These are phyloP conservation scores for Bujurquina vittata DNA, from an alignment of 2,113 vertebrate genomes.

Conservation along the genomic window DNA sequence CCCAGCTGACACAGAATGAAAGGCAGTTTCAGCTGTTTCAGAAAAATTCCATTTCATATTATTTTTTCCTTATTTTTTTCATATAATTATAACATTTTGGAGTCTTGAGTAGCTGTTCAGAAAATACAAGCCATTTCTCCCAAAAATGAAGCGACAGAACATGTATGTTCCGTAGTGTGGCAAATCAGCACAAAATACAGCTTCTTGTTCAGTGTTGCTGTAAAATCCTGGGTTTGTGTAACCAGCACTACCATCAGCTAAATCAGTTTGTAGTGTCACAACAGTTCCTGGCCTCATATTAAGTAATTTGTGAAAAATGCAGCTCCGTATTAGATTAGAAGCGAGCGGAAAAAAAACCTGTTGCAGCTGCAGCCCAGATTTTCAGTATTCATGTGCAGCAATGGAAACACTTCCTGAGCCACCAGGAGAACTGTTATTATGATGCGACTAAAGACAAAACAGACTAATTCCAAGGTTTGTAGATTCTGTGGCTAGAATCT, in stretches of 20 bases:
- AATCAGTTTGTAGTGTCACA: background rate
- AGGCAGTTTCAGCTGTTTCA: background rate
- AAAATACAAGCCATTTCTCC: background rate
- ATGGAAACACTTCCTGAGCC: background rate
- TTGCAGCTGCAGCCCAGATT: background rate
- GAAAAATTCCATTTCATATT: background rate
- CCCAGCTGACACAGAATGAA: background rate
- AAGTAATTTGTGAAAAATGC: background rate
- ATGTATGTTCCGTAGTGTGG: background rate
- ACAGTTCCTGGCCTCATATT: background rate
- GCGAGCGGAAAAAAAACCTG: background rate
- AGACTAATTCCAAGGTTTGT: background rate
- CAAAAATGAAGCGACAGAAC: background rate
- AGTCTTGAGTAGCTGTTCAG: background rate
- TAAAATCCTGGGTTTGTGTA: background rate
- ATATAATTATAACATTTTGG: background rate
- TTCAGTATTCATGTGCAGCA: background rate
- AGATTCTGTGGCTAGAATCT: background rate
- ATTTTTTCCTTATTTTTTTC: background rate
- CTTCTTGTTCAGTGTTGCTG: background rate
- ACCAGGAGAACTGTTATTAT: background rate
- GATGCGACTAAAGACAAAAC: background rate
- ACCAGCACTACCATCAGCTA: background rate
- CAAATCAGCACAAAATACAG: background rate
- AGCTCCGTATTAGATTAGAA: background rate